Base-by-base conservation (phyloP, 2,113 vertebrate species). In the Caranx ignobilis region DNA sequence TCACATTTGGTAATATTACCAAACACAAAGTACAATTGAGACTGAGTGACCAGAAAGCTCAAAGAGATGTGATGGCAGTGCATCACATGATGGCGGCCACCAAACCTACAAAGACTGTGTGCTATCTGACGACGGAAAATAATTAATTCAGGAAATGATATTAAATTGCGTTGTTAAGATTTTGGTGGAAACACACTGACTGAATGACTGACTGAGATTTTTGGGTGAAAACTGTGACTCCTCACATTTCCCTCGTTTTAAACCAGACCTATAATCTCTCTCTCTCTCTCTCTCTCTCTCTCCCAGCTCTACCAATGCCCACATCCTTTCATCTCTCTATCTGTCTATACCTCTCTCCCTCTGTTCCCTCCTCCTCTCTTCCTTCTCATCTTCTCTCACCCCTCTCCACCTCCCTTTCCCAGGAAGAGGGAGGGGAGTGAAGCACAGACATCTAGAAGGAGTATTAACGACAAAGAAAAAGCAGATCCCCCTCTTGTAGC, bases 271-370 rank as follows among this genome's bases (percentile, higher is more conserved):
- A 56, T 54, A 31, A 31, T 52, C 72, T 21, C 66, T 54, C 39
- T 61, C 34, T 64, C 54, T 61, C 57, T 18, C 61, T 12, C 62
- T 4, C 56, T 68, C 75, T 5, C 56, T 68, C 26, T 54, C 39
- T 61, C 34, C 48, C 4, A 45, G 12, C 81, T 74, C 64, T 43
- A 55, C 45, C 62, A 34, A 73, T 37, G 35, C 47, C 72, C 3
- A 19, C 72, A 26, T 68, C 60, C 73, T 87, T 81, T 79, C 82
- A 74, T 64, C 80, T 74, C 57, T 35, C 34, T 66, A 62, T 77
- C 54, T 71, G 7, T 43, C 57, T 6, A n/a, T 62, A 59, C 55
- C 47, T 62, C 54, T 65, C 41, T 70, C 9, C 19, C 48, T 52
- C 18, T 34, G 2, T 37, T 52, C 41, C 66, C 21, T 59, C 54